Evolutionary conservation across 2,888 invertebrate species (phyloP).

Genomic region (Polyommatus icarus): DNA sequence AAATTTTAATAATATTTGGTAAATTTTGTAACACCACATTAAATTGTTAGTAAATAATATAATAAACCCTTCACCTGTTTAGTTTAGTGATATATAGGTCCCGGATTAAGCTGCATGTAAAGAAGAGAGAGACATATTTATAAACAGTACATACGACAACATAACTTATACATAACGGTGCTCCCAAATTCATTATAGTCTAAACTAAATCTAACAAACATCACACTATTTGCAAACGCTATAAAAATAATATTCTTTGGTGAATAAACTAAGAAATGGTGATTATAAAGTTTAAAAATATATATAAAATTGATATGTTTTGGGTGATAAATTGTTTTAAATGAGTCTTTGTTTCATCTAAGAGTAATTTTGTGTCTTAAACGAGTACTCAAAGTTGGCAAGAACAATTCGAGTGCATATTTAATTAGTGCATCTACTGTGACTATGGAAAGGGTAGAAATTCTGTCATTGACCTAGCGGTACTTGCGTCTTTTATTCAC

Average conservation of each 20-base stretch:
- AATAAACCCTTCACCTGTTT: slow-evolving; percentile 76
- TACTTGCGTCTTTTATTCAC: no score
- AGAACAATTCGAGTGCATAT: not conserved
- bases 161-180: slow-evolving; percentile 17
- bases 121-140: slow-evolving; percentile 76
- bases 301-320: not conserved
- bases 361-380: not conserved
- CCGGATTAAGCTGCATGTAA: slow-evolving; percentile 82
- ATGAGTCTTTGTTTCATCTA: not conserved
- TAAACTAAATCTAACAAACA: slow-evolving; percentile 25
- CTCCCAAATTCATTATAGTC: slow-evolving; percentile 23
- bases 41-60: slow-evolving; percentile 44
- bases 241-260: not conserved
- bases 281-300: not conserved
- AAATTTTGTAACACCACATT: not conserved
- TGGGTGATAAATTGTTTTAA: not conserved
- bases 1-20: not conserved
- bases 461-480: no score
- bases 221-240: slow-evolving; percentile 24
- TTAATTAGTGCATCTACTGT: not conserved
- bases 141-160: slow-evolving; percentile 52
- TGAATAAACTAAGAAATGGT: not conserved
- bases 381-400: not conserved
- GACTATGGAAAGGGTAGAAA: no score
- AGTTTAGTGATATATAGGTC: slow-evolving; percentile 79